A percentile compares a stretch with the other conserved stretches of the same genome.
These are phyloP conservation scores for Epiblema foenella DNA, from an alignment of 2,888 invertebrate genomes.

Conservation along the genomic window DNA sequence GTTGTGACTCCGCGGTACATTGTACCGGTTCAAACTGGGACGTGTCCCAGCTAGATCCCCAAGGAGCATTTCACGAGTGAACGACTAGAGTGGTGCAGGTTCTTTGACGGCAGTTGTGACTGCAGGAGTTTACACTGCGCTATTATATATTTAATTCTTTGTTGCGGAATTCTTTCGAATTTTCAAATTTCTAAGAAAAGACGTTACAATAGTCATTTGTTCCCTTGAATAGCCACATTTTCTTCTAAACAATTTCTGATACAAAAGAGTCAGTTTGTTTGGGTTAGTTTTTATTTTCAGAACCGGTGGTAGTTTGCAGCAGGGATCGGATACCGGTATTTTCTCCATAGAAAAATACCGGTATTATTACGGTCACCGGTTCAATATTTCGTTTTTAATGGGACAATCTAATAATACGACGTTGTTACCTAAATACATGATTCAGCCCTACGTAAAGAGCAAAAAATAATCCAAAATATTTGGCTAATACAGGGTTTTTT, in stretches of 20 bases:
- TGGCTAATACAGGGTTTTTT: no score
- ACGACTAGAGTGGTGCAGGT: constrained; percentile 36
- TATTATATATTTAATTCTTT: constrained; percentile 37
- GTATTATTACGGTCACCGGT: no score
- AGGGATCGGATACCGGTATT: no score
- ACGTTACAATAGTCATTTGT: neutral
- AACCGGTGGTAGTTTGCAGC: no score
- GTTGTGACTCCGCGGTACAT: neutral
- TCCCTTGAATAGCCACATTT: neutral
- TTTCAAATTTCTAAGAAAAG: neutral
- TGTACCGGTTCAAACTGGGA: constrained; percentile 21
- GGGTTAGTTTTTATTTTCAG: no score
- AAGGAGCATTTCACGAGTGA: constrained; percentile 39
- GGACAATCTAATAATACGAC: no score
- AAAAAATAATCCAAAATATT: no score
- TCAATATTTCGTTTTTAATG: no score
- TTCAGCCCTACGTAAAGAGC: no score
- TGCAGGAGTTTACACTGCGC: constrained; percentile 28
- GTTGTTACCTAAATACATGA: no score
- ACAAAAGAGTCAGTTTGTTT: neutral
- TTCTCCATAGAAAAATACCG: no score
- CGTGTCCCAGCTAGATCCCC: constrained; percentile 6
- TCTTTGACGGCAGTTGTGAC: constrained; percentile 37
- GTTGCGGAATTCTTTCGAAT: constrained; percentile 5
- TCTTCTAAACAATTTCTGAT: neutral